Percentiles rank a stretch among this genome's conserved stretches.
These are phyloP conservation scores for Burhinus bistriatus DNA, from an alignment of 2,113 vertebrate species.

Conservation along the genomic window DNA sequence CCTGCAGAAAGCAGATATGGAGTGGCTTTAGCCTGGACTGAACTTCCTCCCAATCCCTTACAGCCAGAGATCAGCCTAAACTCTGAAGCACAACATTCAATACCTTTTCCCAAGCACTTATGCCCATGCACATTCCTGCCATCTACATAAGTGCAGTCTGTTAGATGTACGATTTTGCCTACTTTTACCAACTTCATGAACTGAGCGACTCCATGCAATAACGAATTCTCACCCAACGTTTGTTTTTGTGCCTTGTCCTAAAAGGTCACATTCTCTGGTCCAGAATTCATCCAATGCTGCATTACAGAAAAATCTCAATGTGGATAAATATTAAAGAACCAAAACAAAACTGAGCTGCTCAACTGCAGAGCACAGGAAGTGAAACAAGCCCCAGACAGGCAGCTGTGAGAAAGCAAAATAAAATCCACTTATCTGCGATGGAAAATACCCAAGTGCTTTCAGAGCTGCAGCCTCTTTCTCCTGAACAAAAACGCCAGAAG, in stretches of 20 bases:
- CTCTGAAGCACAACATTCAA: not conserved
- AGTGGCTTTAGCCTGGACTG: not conserved
- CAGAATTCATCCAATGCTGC: not conserved
- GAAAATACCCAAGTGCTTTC: not conserved
- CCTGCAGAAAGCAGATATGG: not conserved
- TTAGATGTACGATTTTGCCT: not conserved
- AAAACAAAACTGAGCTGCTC: not conserved
- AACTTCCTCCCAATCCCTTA: not conserved
- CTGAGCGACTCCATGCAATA: accelerated
- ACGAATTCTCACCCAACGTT: not conserved
- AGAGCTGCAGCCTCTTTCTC: not conserved
- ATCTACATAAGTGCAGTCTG: not conserved
- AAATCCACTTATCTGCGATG: not conserved
- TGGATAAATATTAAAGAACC: not conserved
- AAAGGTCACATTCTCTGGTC: not conserved
- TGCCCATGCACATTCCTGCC: not conserved
- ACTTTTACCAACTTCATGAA: not conserved
- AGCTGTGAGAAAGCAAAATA: not conserved
- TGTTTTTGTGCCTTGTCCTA: not conserved
- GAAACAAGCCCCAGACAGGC: not conserved
- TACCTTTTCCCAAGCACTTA: not conserved
- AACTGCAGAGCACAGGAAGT: not conserved
- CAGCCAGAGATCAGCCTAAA: not conserved
- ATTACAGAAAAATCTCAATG: not conserved
- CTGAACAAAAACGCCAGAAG: not conserved